These are phyloP conservation scores for Palythoa grandis DNA, from an alignment of 92 coral and sea anemone species.

Conservation along the genomic window DNA sequence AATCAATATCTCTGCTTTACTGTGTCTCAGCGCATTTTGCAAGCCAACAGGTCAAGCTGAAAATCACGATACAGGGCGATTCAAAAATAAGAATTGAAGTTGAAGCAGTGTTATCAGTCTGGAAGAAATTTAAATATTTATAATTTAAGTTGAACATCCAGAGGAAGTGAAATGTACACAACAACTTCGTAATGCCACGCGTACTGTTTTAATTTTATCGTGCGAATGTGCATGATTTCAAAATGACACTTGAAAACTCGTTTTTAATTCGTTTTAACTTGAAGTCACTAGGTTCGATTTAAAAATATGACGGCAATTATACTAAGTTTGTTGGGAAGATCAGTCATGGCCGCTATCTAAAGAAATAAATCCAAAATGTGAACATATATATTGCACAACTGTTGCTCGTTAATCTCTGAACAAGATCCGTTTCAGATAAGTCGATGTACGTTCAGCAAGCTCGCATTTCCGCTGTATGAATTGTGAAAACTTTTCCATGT, in stretches of 20 bases:
- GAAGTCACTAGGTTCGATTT: too few species aligned
- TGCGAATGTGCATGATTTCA: too few species aligned
- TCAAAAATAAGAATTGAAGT: background rate
- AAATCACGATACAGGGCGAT: background rate
- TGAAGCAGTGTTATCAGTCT: background rate
- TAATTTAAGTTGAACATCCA: too few species aligned
- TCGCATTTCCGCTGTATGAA: background rate
- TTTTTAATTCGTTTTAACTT: too few species aligned
- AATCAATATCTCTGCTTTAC: conserved; percentile 16
- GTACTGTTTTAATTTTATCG: too few species aligned
- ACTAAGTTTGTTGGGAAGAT: too few species aligned
- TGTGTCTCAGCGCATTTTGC: background rate
- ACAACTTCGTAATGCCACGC: too few species aligned
- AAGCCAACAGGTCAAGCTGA: background rate
- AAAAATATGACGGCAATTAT: too few species aligned
- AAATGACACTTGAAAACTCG: too few species aligned
- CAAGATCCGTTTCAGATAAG: background rate
- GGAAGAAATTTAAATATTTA: too few species aligned
- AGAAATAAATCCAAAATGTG: background rate
- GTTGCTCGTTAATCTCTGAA: background rate
- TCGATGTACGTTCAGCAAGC: background rate
- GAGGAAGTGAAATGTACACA: too few species aligned
- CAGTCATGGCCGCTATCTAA: background rate
- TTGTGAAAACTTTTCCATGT: background rate
- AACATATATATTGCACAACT: background rate